Percentiles rank a stretch among this genome's conserved stretches.
phyloP scores from a whole-genome alignment of 1,140 invertebrate genomes.

The Drosophila obscura region DNA sequence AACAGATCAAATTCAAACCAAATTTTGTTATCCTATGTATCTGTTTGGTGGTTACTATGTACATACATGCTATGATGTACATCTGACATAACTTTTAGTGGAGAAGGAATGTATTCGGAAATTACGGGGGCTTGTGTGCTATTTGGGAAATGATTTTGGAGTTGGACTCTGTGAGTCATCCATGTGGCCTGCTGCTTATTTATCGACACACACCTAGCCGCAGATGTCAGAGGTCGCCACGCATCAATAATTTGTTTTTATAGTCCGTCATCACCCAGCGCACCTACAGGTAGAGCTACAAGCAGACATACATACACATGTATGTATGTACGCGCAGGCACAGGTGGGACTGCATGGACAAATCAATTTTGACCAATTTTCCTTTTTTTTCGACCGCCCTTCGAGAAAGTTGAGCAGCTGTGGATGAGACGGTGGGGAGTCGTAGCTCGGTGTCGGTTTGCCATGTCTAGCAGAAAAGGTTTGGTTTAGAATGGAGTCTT shows the following conservation, averaged over 20 bases:
- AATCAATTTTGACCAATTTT: constrained; percentile 41
- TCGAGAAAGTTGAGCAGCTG: constrained; percentile 16
- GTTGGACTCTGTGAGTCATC: constrained; percentile 28
- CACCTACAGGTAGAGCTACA: constrained; percentile 23
- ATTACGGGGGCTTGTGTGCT: not conserved
- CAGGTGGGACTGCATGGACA: constrained; percentile 5
- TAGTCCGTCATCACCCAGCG: constrained; percentile 4
- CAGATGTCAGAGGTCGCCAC: constrained; percentile 52
- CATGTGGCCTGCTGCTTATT: constrained; percentile 26
- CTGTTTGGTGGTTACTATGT: too few species aligned
- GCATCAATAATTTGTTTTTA: constrained; percentile 38
- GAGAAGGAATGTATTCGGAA: too few species aligned
- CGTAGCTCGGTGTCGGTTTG: too few species aligned
- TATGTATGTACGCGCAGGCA: not conserved
- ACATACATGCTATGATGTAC: too few species aligned
- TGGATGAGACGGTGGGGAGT: not conserved
- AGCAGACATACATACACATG: not conserved
- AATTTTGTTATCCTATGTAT: too few species aligned
- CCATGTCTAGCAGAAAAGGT: too few species aligned
- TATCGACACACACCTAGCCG: constrained; percentile 28
- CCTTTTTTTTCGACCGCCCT: constrained; percentile 10
- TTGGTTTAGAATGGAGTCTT: not conserved
- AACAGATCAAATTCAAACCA: too few species aligned
- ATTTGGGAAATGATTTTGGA: not conserved
- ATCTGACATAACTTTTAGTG: too few species aligned